phyloP scores from a whole-genome alignment of 2,113 vertebrate genomes.

The Todiramphus saurophagus region DNA sequence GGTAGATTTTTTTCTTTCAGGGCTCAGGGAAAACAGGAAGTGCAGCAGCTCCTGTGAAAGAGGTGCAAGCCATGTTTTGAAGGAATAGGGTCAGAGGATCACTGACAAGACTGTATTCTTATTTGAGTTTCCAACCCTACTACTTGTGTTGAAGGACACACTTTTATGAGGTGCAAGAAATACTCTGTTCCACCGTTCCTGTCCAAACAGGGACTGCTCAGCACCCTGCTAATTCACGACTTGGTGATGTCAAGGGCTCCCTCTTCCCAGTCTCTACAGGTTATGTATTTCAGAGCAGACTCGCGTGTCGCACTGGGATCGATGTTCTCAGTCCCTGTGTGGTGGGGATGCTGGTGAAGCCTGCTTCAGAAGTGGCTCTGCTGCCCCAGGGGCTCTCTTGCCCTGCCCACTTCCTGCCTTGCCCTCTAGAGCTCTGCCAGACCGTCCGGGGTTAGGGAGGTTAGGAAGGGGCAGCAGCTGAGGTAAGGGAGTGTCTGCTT shows the following conservation, averaged over 20 bases:
- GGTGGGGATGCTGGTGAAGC: neutral
- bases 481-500: conserved; percentile 13
- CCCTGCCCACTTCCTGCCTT: neutral
- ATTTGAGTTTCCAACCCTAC: neutral
- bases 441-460: neutral
- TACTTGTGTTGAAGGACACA: neutral
- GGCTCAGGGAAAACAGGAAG: conserved; percentile 9
- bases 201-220: neutral
- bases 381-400: neutral
- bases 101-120: neutral
- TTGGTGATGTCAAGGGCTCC: neutral
- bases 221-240: neutral
- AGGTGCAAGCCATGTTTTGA: neutral
- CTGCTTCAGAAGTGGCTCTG: neutral
- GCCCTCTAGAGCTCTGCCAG: neutral
- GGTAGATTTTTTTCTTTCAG: neutral
- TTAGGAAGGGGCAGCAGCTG: neutral
- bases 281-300: fast-evolving
- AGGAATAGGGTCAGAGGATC: neutral
- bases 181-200: neutral
- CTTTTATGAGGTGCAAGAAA: neutral
- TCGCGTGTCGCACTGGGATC: fast-evolving
- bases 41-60: neutral
- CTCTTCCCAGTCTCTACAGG: neutral
- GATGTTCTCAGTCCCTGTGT: neutral